A percentile compares a stretch with the other conserved stretches of the same genome.
Conservation (phyloP, 1,140 invertebrate species). For the Triops cancriformis region DNA sequence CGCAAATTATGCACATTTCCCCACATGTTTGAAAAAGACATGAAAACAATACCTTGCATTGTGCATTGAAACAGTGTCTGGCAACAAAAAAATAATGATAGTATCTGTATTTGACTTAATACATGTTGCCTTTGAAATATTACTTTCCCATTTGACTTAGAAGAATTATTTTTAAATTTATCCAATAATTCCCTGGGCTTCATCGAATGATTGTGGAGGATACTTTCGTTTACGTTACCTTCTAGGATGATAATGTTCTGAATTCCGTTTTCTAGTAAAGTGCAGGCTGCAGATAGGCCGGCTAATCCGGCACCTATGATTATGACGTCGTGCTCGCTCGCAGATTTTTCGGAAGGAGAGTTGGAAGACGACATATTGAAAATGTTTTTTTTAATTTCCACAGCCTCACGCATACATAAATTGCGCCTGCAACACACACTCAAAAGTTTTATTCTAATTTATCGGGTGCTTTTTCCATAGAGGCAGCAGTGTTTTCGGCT, state of each 20-base stretch:
- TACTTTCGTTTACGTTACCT: constrained; percentile 57
- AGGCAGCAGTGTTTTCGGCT: constrained; percentile 10
- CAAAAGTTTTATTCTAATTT: neutral
- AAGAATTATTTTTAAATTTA: constrained; percentile 3
- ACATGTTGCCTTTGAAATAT: too few species aligned
- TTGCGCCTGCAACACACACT: too few species aligned
- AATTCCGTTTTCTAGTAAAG: constrained; percentile 43
- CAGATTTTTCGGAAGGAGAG: neutral
- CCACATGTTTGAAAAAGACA: too few species aligned
- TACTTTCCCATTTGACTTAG: too few species aligned
- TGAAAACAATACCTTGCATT: too few species aligned
- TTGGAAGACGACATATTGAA: neutral
- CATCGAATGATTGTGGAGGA: constrained; percentile 34
- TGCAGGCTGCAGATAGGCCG: constrained; percentile 47
- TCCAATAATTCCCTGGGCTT: constrained; percentile 15
- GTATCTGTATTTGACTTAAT: too few species aligned
- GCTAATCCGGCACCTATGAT: constrained; percentile 56
- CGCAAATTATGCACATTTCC: too few species aligned
- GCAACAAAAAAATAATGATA: too few species aligned
- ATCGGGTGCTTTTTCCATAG: constrained; percentile 17
- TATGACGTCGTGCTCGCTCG: constrained; percentile 36
- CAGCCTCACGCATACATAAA: too few species aligned
- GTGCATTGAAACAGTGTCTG: too few species aligned
- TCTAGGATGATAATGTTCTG: constrained; percentile 54
- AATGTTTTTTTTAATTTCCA: neutral